Evolutionary conservation across 1,140 invertebrate genomes (phyloP), one percentile per base, ranked within the genome.

Genomic region (Saccostrea echinata): DNA sequence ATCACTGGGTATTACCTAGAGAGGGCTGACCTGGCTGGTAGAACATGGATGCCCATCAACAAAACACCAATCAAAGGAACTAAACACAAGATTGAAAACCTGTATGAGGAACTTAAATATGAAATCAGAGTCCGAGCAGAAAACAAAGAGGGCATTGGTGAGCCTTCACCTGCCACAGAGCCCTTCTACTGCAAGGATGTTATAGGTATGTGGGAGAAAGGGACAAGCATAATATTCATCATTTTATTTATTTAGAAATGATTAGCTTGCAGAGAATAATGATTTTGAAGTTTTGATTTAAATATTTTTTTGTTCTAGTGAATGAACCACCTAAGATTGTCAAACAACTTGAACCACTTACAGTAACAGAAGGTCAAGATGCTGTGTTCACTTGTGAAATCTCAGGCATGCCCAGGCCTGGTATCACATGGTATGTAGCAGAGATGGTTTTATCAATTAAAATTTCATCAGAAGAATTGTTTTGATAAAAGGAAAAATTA

Each of bases 61-160:
- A 96, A 97, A 12, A 96, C 85, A 27, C 96, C 99, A 24, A 98
- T 98, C 90, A 95, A 97, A 8, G 96, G 98, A 0, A 98, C 97
- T 86, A 97, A 98, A 94, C 97, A 98, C 89, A 98, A 98, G 94
- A 97, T 99, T 90, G 96, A 88, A 12, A 91, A 93, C 30, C 96
- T 99, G 68, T 97, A 97, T 61, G 97, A 99, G 52, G 98, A 98
- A 53, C 96, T 96, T 90, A 97, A 98, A 35, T 99, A 99, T 94
- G 98, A 99, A 89, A 99, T 99, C 96, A 96, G 98, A 84, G 98
- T 99, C 0, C 97, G 98, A 96, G 99, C 99, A 85, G 98, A 99
- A 94, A 99, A 99, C 95, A 97, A 98, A 92, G 98, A 99, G 93
- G 99, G 99, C 64, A 96, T 97, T 68, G 98, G 98, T 21, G 98